Base-by-base conservation (phyloP, 1,140 invertebrate species). In the Archivesica marissinica region DNA sequence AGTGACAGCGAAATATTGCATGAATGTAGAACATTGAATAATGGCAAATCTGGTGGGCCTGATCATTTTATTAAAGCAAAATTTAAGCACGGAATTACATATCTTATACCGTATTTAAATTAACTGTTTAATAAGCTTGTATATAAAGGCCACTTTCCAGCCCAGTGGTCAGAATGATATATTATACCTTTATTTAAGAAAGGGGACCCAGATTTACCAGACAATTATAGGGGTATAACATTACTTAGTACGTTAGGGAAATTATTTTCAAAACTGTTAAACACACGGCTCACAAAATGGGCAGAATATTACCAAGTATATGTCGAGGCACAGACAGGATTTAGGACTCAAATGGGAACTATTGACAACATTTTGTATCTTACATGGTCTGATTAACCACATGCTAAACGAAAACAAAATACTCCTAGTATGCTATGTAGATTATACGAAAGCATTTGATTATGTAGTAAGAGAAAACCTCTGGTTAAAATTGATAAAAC, bases 361-460 rank as follows among this genome's bases (percentile, higher is more conserved):
- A 23, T 56, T 30, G 80, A 83, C 35, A 44, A 72, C 39, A 61
- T 83, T 9, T 83, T 59, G n/a, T 75, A 47, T 74, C 6, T 56
- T 75, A 25, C 44, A 75, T 74, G 41, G 52, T 20, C 11, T 83
- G 3, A 61, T 75, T 17, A 38, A 33, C 30, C 39, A 74, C 47
- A 30, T 39, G 20, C n/a, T 84, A 17, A 33, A 61, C 30, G 35
- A 75, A 20, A 13, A 38, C 20, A 75, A 75, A 33, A 33, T 66
- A 75, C 47, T 84, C 13, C 76, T 75, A n/a, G 33, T 56, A n/a
- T 39, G 56, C n/a, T 84, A 75, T 47, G 52, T 84, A 33, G 81
- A 84, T 33, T 64, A 44, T n/a, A 50, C n/a, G 4, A 84, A 76
- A 64, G 66, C 52, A 2, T 84, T 84, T 50, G 81, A 84, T 47